Base-by-base conservation (phyloP, 2,797 vertebrate species). In the Protosalanx chinensis region DNA sequence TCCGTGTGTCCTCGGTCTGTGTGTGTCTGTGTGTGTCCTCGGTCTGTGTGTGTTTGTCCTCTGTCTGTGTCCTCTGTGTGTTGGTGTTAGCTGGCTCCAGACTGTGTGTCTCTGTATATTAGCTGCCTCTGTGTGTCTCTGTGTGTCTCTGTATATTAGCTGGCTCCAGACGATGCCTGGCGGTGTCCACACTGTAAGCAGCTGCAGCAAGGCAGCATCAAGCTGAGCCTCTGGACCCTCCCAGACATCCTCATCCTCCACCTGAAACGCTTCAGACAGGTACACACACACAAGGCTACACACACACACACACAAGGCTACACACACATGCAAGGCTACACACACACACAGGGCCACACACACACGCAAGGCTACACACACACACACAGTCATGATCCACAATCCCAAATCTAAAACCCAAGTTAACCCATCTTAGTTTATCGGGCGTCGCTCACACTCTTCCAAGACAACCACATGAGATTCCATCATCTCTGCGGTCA, bases 141-240 rank as follows among this genome's bases (percentile, higher is more conserved):
- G 58, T 46, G 41, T 46, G 41, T 46, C 41, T 46, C 62, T 49
- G 57, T 1, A 32, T 87, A 88, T 27, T 82, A 99, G 97, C 94
- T 99, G 12, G 97, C 95, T 74, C 96, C 97, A 0, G 97, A 98
- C 49, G 96, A 98, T 0, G 97, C 97, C 0, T 99, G 97, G 97
- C 93, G 97, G 59, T 99, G 97, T 85, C 97, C 97, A 0, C 97
- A 99, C 88, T 99, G 97, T 77, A 98, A 98, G 87, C 96, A 98
- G 89, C 94, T 99, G 56, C 97, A 99, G 90, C 97, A 99, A 83
- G 97, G 97, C 61, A 98, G 96, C 89, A 98, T 99, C 86, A 98
- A 98, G 6, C 90, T 99, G 72, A 98, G 96, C 80, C 93, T 99
- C 71, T 99, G 97, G 97, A 99, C 97, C 1, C 91, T 99, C 77